Evolutionary conservation across 2,113 vertebrate genomes (phyloP), one percentile per base, ranked within the genome.

Genomic region (Ammodytes marinus): DNA sequence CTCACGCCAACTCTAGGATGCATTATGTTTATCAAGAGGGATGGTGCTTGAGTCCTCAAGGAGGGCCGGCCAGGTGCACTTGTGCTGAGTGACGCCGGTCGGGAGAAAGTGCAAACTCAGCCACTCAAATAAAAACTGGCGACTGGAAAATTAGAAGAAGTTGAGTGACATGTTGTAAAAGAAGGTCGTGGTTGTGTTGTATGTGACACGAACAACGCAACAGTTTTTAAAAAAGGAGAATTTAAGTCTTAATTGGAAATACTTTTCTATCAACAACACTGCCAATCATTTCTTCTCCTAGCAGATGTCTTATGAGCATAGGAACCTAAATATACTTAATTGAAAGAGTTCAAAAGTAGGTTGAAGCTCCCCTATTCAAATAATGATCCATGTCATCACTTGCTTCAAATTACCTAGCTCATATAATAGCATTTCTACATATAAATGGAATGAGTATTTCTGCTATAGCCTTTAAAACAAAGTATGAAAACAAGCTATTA

Each of bases 1-100:
- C 76, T 88, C 80, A 84, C 43, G 81, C 46, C 14, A 63, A 70
- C 55, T 85, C 75, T 37, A 57, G 60, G 57, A 81, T 81, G 77
- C 81, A 79, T 64, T 53, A 11, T 95, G 88, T 95, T 95, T 91
- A 90, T 91, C 79, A 89, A 95, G 92, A 87, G 94, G 93, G 95
- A 79, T 89, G 93, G 89, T 89, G 83, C 73, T 85, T 19, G 70
- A 78, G 14, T 69, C 50, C 35, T 72, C 67, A 75, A 68, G 58
- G 49, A 49, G 78, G 53, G 79, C 80, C 69, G 53, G 79, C 80
- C 69, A 79, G 67, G 58, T 77, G 74, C 63, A 77, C 74, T 74
- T 68, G 60, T 35, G 49, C 52, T 52, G 52, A 81, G 50, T 46
- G 57, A 85, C 53, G 63, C 75, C 46, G 64, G 10, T 35, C 19